phyloP scores from a whole-genome alignment of 2,113 vertebrate genomes.

The Pteropus alecto region DNA sequence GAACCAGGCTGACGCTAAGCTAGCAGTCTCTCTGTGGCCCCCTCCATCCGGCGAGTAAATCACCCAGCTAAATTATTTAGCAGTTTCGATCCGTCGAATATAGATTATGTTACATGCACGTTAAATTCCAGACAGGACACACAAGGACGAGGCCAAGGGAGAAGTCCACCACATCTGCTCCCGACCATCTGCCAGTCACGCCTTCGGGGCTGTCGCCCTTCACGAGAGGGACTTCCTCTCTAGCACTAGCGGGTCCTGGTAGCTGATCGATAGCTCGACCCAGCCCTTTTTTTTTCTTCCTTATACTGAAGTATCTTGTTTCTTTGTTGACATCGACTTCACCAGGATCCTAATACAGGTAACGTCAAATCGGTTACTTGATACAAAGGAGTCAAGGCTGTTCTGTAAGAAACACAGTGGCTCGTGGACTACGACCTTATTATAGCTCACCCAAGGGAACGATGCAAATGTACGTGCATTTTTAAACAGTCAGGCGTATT shows the following conservation, averaged over 20 bases:
- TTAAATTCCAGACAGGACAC: conserved; percentile 40
- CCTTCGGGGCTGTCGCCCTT: neutral
- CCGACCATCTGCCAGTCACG: conserved; percentile 42
- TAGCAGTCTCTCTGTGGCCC: neutral
- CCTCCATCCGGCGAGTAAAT: neutral
- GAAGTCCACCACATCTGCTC: conserved; percentile 35
- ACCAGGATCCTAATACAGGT: neutral
- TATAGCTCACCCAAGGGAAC: neutral
- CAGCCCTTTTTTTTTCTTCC: neutral
- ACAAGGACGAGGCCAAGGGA: neutral
- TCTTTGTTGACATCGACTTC: neutral
- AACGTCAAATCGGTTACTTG: neutral
- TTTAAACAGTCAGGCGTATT: neutral
- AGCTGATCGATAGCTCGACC: neutral
- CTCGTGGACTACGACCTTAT: neutral
- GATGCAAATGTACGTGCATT: neutral
- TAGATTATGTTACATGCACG: conserved; percentile 31
- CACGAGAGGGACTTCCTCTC: neutral
- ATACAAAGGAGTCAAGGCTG: neutral
- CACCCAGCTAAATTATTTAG: conserved; percentile 58
- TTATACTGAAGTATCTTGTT: neutral
- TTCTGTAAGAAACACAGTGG: neutral
- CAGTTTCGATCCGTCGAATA: conserved; percentile 49
- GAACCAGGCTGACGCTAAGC: neutral
- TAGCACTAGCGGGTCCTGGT: neutral